phyloP scores from a whole-genome alignment of 2,888 invertebrate species.

The Hipparchia semele region DNA sequence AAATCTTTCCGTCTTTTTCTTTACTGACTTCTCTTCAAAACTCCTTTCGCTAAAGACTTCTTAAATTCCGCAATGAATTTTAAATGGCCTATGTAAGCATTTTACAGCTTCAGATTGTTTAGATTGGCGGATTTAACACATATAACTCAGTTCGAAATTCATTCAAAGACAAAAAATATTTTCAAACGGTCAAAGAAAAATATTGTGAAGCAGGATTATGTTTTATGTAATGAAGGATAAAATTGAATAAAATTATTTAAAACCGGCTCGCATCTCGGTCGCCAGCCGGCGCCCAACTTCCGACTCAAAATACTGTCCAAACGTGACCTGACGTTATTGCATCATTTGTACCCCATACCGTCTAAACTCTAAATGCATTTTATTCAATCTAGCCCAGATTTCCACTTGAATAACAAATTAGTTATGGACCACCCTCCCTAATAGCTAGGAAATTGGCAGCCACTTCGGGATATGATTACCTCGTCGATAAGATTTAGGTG shows the following conservation, averaged over 20 bases:
- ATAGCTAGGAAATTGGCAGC: not conserved
- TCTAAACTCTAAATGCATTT: constrained; percentile 34
- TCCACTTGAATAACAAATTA: constrained; percentile 6
- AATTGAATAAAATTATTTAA: constrained; percentile 42
- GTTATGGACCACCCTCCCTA: not conserved
- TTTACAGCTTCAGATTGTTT: too few species aligned
- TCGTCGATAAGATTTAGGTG: too few species aligned
- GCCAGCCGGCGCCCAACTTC: constrained; percentile 48
- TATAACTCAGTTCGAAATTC: too few species aligned
- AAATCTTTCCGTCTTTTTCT: too few species aligned
- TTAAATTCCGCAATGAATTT: too few species aligned
- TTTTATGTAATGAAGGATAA: constrained; percentile 24
- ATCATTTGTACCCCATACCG: constrained; percentile 41
- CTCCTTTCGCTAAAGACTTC: too few species aligned
- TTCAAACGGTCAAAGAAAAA: not conserved
- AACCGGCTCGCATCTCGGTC: constrained; percentile 45
- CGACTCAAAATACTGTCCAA: constrained; percentile 57
- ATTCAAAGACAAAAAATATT: not conserved
- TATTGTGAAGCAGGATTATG: not conserved
- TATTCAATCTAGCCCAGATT: constrained; percentile 31
- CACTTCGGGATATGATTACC: not conserved
- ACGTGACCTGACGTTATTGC: constrained; percentile 62
- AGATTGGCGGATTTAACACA: too few species aligned
- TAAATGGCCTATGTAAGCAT: too few species aligned
- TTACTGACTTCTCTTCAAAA: too few species aligned